A percentile compares a stretch with the other conserved stretches of the same genome.
Evolutionary conservation across 2,797 vertebrate species (phyloP).

Genomic region (Peromyscus eremicus): DNA sequence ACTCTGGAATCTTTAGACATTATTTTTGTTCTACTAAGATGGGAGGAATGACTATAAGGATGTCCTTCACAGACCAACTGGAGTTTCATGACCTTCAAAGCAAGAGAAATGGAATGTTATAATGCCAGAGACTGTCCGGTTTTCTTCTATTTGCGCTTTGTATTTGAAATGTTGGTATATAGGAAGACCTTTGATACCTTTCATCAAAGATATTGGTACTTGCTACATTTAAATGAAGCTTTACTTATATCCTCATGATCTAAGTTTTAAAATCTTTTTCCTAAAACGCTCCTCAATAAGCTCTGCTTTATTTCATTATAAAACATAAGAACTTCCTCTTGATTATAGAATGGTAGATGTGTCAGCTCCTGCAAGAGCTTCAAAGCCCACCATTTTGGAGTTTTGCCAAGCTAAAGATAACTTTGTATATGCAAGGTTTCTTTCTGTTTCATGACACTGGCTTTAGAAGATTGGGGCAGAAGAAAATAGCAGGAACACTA

Average conservation of each 20-base stretch:
- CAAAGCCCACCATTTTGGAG: not conserved
- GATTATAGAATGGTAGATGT: not conserved
- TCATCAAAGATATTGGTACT: not conserved
- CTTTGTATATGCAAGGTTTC: rapidly evolving
- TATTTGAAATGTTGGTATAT: not conserved
- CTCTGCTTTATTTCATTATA: not conserved
- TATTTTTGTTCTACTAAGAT: not conserved
- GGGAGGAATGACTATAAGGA: not conserved
- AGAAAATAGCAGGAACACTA: not conserved
- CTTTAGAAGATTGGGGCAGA: rapidly evolving
- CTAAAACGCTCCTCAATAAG: not conserved
- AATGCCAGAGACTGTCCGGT: not conserved
- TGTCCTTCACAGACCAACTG: not conserved
- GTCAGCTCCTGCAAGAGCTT: not conserved
- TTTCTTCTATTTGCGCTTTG: not conserved
- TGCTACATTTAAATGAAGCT: not conserved
- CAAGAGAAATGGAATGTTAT: not conserved
- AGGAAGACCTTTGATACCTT: not conserved
- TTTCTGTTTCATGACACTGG: not conserved
- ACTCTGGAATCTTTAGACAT: not conserved
- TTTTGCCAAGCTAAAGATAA: not conserved
- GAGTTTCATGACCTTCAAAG: not conserved
- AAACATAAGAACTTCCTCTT: not conserved
- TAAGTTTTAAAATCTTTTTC: conserved; percentile 8
- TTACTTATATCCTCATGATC: not conserved